Conservation (phyloP, 2,888 invertebrate genomes). For the Pseudococcus jackbeardsleyi region DNA sequence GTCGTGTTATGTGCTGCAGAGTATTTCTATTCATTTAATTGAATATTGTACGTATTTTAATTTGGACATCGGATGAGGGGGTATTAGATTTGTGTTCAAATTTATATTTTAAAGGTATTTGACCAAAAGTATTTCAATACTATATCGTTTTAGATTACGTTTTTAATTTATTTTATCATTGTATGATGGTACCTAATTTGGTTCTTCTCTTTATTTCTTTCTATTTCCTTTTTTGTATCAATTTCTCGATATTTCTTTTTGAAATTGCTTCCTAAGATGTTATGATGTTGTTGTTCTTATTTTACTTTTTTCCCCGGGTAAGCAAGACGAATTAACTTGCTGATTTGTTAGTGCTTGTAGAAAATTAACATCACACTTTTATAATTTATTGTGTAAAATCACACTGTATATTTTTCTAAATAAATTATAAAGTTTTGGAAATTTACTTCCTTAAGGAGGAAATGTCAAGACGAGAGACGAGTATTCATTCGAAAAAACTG, state of each 20-base stretch:
- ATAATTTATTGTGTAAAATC: not conserved
- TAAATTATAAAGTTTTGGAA: conserved; percentile 2
- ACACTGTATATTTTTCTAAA: conserved; percentile 13
- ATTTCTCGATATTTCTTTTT: not conserved
- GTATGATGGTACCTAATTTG: not conserved
- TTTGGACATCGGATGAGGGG: conserved; percentile 15
- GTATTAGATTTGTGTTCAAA: conserved; percentile 46
- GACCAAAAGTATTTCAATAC: conserved; percentile 48
- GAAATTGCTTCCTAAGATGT: not conserved
- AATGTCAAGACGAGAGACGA: no score
- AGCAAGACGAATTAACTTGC: not conserved
- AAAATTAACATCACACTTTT: conserved; percentile 29
- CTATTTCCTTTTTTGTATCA: not conserved
- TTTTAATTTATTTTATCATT: not conserved
- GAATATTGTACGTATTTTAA: conserved; percentile 11
- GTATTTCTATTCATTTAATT: not conserved
- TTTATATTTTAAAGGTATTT: conserved; percentile 24
- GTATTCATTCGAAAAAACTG: no score
- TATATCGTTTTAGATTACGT: conserved; percentile 29
- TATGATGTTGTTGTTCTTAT: not conserved
- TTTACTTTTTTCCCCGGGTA: not conserved
- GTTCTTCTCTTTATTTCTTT: not conserved
- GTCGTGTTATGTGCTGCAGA: no score
- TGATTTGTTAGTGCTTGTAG: conserved; percentile 14
- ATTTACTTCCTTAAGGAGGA: no score